Evolutionary conservation across 2,113 vertebrate genomes (phyloP).

Genomic region (Scomber japonicus): DNA sequence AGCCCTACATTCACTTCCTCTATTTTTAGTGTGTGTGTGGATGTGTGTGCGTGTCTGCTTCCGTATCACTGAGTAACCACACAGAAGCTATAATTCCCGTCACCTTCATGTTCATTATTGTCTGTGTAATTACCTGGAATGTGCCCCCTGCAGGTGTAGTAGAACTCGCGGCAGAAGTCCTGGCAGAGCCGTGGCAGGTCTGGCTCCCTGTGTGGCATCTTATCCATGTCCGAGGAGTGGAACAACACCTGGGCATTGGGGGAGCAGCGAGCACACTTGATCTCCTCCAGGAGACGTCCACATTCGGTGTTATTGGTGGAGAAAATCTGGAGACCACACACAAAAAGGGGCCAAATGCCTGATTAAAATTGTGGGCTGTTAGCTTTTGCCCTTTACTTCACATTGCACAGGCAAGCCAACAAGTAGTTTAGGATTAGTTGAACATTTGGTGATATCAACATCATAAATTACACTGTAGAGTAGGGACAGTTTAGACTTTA

Average conservation of each 20-base stretch:
- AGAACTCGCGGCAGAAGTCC: slow-evolving; percentile 98
- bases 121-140: slow-evolving; percentile 92
- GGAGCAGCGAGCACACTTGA: slow-evolving; percentile 97
- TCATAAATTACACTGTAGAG: slow-evolving; percentile 22
- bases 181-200: slow-evolving; percentile 94
- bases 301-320: slow-evolving; percentile 99
- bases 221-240: slow-evolving; percentile 89
- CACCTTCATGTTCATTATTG: slow-evolving; percentile 39
- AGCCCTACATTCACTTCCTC: neutral
- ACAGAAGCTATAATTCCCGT: slow-evolving; percentile 38
- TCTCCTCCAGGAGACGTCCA: slow-evolving; percentile 95
- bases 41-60: slow-evolving; percentile 43
- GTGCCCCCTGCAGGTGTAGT: slow-evolving; percentile 97
- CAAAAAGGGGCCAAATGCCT: slow-evolving; percentile 38
- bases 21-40: neutral
- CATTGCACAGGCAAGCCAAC: neutral
- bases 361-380: slow-evolving; percentile 58
- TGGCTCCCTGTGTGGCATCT: slow-evolving; percentile 89
- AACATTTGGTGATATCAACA: slow-evolving; percentile 27
- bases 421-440: slow-evolving; percentile 24
- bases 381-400: slow-evolving; percentile 31
- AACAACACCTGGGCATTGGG: slow-evolving; percentile 97
- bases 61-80: slow-evolving; percentile 44
- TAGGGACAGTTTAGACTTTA: slow-evolving; percentile 5
- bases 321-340: slow-evolving; percentile 90